Percentiles rank a stretch among this genome's conserved stretches.
These are phyloP conservation scores for Meloidogyne floridensis DNA, from an alignment of 1,140 invertebrate species.

Conservation along the genomic window DNA sequence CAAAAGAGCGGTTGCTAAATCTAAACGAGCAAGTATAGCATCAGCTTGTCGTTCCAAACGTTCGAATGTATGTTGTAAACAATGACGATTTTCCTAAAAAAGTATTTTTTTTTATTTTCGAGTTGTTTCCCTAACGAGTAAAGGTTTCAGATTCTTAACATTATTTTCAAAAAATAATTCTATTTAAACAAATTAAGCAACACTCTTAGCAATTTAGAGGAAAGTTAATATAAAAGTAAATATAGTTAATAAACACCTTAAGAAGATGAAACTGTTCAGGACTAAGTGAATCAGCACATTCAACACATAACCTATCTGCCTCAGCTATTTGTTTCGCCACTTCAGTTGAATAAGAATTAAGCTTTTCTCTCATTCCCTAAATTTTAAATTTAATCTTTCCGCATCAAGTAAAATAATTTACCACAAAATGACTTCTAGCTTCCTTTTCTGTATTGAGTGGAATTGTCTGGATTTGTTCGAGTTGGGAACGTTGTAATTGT, in stretches of 20 bases:
- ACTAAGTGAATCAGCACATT: slow-evolving; percentile 42
- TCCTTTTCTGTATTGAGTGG: slow-evolving; percentile 8
- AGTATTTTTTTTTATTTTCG: neutral
- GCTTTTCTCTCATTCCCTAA: slow-evolving; percentile 39
- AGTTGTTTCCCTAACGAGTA: no score
- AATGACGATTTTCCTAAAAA: slow-evolving; percentile 37
- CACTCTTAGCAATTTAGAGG: neutral
- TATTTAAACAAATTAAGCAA: neutral
- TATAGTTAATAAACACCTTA: slow-evolving; percentile 10
- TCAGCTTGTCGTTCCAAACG: slow-evolving; percentile 39
- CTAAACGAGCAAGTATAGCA: slow-evolving; percentile 31
- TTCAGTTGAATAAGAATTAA: slow-evolving; percentile 24
- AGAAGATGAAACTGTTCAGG: slow-evolving; percentile 44
- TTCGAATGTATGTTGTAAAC: slow-evolving; percentile 37
- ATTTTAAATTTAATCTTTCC: neutral
- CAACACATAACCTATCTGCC: slow-evolving; percentile 38
- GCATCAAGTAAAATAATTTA: neutral
- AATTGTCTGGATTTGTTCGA: slow-evolving; percentile 17
- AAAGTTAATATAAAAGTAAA: no score
- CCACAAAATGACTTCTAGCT: slow-evolving; percentile 8
- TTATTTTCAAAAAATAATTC: no score
- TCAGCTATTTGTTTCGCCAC: slow-evolving; percentile 41
- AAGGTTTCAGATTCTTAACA: no score
- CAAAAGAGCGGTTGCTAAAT: slow-evolving; percentile 39
- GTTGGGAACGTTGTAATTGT: slow-evolving; percentile 27